Base-by-base conservation (phyloP, 2,797 vertebrate species). In the Xenentodon cancila region DNA sequence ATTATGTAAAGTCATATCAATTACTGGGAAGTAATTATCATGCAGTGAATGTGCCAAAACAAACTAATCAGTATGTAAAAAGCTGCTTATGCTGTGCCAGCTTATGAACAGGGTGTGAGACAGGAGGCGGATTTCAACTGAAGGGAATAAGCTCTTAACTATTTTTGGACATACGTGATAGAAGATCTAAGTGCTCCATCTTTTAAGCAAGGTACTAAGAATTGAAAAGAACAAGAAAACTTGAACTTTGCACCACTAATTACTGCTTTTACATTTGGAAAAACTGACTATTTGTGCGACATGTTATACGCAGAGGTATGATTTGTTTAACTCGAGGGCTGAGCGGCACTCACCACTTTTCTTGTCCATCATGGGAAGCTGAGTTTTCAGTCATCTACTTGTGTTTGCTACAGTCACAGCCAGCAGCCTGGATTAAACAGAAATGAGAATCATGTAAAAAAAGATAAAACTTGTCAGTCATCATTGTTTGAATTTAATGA, bases 351-450 rank as follows among this genome's bases (percentile, higher is more conserved):
- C 82, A 94, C 94, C 92, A 92, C 89, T 94, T 93, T 92, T 94
- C 86, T 94, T 95, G 90, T 95, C 93, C 94, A 95, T 95, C 88
- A 82, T 93, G 86, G 82, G 86, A 78, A 75, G 71, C 67, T n/a
- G 65, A 86, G 81, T 84, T 89, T 79, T 92, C 80, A 90, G 86
- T 94, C 93, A 93, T 94, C 74, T 87, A 90, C 82, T 84, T 89
- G 75, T 82, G 69, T 85, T 88, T 66, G 80, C 73, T 80, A 79
- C 77, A 64, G 77, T 84, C 83, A 87, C 80, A 84, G 72, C 73
- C 61, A 68, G 75, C 76, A 89, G 87, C 76, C 92, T 94, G 77
- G 48, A 61, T 53, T 30, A 75, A 53, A 75, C 32, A 84, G 42
- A 83, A 62, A 68, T 13, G 16, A 80, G 16, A 61, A 22, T 27